A percentile compares a stretch with the other conserved stretches of the same genome.
Evolutionary conservation across 53 echinoderm and acorn worm genomes (phyloP).

Genomic region (Temnopleurus reevesii): DNA sequence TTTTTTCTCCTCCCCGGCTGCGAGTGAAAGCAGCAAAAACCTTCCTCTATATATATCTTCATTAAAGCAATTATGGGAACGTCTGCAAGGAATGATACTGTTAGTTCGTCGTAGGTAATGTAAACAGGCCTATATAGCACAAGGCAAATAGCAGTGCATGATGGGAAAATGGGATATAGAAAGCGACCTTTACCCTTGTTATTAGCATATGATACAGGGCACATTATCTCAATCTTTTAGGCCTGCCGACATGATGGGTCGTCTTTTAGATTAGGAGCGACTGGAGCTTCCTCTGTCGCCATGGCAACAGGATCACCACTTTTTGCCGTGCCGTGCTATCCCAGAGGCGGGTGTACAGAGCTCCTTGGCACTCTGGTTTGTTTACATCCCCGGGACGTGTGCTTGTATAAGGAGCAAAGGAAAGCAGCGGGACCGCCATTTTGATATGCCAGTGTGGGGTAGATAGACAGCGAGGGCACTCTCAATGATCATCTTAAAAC

Average conservation of each 20-base stretch:
- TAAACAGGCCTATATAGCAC: too few relatives aligned
- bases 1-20: too few relatives aligned
- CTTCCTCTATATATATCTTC: too few relatives aligned
- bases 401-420: constrained; percentile 6
- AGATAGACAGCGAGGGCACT: not conserved
- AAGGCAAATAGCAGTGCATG: not conserved
- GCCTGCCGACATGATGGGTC: constrained; percentile 38
- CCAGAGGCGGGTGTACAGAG: too few relatives aligned
- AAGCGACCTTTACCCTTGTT: not conserved
- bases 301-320: constrained; percentile 17
- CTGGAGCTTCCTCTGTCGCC: constrained; percentile 42
- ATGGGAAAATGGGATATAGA: not conserved
- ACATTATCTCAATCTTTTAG: constrained; percentile 24
- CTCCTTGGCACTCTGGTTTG: constrained; percentile 14
- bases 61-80: too few relatives aligned
- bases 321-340: not conserved
- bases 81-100: too few relatives aligned
- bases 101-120: too few relatives aligned
- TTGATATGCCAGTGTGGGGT: not conserved
- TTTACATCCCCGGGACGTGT: not conserved
- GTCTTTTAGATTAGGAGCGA: not conserved
- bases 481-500: not conserved
- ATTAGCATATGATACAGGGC: constrained; percentile 26
- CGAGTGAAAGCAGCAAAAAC: too few relatives aligned
- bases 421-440: not conserved